Conservation (phyloP, 92 coral and sea anemone species). For the Phymanthus crucifer region DNA sequence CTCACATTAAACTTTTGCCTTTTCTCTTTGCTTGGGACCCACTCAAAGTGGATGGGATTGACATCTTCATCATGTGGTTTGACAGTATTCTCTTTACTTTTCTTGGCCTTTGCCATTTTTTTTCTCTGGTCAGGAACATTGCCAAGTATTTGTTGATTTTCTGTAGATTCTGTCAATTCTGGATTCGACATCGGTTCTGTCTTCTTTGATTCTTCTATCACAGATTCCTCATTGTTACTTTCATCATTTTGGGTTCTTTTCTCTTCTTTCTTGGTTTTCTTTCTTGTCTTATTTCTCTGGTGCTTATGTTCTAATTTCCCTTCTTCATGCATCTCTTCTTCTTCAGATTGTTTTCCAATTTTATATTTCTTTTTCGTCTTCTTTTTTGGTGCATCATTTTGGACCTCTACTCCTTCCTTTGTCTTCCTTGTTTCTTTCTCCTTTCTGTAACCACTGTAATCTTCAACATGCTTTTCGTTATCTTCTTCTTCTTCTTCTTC, state of each 20-base stretch:
- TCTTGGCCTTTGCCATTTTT: not conserved
- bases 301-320: not conserved
- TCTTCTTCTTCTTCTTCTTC: too few species aligned
- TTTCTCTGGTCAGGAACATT: not conserved
- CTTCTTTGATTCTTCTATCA: not conserved
- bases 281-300: not conserved
- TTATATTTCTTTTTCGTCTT: not conserved
- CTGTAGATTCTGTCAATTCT: not conserved
- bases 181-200: too few species aligned
- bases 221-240: not conserved
- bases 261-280: not conserved
- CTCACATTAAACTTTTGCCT: not conserved
- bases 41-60: not conserved
- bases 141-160: not conserved
- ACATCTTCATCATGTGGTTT: not conserved
- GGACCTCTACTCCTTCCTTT: too few species aligned
- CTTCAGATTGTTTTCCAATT: too few species aligned
- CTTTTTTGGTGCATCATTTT: too few species aligned
- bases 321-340: not conserved
- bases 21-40: not conserved
- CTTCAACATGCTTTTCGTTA: too few species aligned
- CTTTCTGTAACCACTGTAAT: too few species aligned
- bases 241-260: not conserved
- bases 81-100: not conserved
- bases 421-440: too few species aligned